A percentile compares a stretch with the other conserved stretches of the same genome.
phyloP scores from a whole-genome alignment of 1,140 invertebrate genomes.

The Halotydeus destructor region DNA sequence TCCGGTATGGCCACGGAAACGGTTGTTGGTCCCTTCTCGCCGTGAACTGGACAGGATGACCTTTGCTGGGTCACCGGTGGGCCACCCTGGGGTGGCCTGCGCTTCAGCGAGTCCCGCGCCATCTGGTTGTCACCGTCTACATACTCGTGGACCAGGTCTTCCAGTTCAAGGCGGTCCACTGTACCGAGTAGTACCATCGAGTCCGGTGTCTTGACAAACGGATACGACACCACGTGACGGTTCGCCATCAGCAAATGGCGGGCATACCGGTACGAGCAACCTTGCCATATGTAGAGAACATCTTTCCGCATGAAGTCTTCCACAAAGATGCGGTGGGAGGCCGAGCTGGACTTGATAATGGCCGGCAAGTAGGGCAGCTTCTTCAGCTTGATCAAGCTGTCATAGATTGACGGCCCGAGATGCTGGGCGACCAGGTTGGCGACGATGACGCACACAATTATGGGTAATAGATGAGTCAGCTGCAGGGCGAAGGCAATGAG shows the following conservation, averaged over 20 bases:
- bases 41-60: constrained; percentile 12
- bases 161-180: constrained; percentile 68
- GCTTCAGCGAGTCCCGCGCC: constrained; percentile 1
- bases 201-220: constrained; percentile 67
- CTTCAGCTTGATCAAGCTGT: constrained; percentile 93
- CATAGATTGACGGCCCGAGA: constrained; percentile 88
- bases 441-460: constrained; percentile 79
- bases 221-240: constrained; percentile 47
- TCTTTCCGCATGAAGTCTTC: constrained; percentile 89
- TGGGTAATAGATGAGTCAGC: constrained; percentile 84
- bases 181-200: constrained; percentile 85
- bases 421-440: constrained; percentile 79
- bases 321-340: constrained; percentile 74
- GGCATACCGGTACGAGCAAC: constrained; percentile 50
- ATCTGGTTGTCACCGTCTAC: constrained; percentile 42
- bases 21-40: background rate
- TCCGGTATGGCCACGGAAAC: no score
- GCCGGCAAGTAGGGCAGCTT: constrained; percentile 88
- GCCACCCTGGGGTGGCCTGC: background rate
- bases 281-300: constrained; percentile 60
- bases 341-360: constrained; percentile 40
- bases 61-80: constrained; percentile 1
- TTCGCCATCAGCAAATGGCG: constrained; percentile 58
- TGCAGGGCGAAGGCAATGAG: no score
- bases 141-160: constrained; percentile 52